Base-by-base conservation (phyloP, 2,888 invertebrate genomes). In the Busseola fusca region DNA sequence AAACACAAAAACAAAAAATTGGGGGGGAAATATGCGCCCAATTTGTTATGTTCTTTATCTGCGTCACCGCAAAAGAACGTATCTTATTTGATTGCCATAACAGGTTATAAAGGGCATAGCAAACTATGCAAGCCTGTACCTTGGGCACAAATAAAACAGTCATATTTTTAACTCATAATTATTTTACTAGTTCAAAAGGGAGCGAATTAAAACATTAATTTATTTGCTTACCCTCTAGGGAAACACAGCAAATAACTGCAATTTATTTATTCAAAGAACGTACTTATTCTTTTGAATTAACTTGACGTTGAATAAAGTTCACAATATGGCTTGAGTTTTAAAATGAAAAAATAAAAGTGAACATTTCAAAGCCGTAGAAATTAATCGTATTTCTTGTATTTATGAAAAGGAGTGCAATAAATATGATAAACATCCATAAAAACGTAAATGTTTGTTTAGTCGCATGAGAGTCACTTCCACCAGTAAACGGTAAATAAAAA, bases 281-380 rank as follows among this genome's bases (percentile, higher is more conserved):
- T 63, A 21, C 3, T 64, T 74, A 34, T 3, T 64, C 75, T 74
- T 40, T 64, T 59, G 45, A 52, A 64, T 80, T 60, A 66, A 66
- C 68, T 80, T 76, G 76, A 76, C 76, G 21, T 81, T 76, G 75
- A 64, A 65, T 75, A 74, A 80, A 65, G 52, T 40, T 27, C 18
- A 59, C 58, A 59, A 59, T 62, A 62, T 45, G 50, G 12, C 42
- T 57, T 30, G 30, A 52, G n/a, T 74, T 64, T 58, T 58, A 57
- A 58, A 74, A 25, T 7, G 25, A 40, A 73, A 54, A n/a, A 72
- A 40, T 7, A 18, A 25, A 45, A 37, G 54, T 30, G 52, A n/a
- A n/a, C 16, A 71, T 52, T 74, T 70, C 12, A 74, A 14, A 42
- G 12, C 9, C 42, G 40, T 5, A 3, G 10, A 40, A 50, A 50